Evolutionary conservation across 2,797 vertebrate genomes (phyloP), one percentile per base, ranked within the genome.

Genomic region (Arnoldichthys spilopterus): DNA sequence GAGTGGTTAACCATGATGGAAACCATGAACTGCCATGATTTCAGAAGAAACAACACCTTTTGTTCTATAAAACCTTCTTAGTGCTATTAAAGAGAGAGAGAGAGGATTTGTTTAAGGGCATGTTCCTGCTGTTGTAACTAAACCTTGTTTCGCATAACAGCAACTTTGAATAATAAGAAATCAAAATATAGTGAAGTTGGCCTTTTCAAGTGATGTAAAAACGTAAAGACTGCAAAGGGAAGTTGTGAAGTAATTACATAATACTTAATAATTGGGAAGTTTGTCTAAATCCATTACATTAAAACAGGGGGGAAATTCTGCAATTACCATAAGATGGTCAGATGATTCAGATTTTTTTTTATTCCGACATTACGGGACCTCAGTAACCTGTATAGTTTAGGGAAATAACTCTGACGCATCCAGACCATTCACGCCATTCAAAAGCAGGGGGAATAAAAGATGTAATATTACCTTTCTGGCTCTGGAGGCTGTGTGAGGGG

Each of bases 391-490:
- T 7, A 34, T 11, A 22, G 7, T 6, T 18, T 15, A 47, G 37
- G 72, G 78, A 76, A 78, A 68, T 58, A 22, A 80, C 53, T 8
- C 11, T 81, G 76, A 81, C 56, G 22, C 68, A 77, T 79, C 3
- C 40, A 76, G 43, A 37, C 18, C 26, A 0, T 32, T 3, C 2
- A 12, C n/a, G 0, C 2, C 30, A 77, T 11, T 49, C 18, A 75
- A 73, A 78, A 12, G 70, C 56, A 64, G 32, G 18, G 45, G 47
- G 61, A 72, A 18, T 58, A 54, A 20, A 1, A 4, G 53, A 37
- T 70, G 1, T 30, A 3, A n/a, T 58, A 86, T 89, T 92, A 99
- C 98, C 97, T 96, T 81, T 96, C 93, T 66, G 96, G 96, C 84
- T 97, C 96, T 0, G 94, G 94, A 47, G 94, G 88, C 79, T 91